phyloP scores from a whole-genome alignment of 1,140 invertebrate genomes.

The Drosophila sp. region DNA sequence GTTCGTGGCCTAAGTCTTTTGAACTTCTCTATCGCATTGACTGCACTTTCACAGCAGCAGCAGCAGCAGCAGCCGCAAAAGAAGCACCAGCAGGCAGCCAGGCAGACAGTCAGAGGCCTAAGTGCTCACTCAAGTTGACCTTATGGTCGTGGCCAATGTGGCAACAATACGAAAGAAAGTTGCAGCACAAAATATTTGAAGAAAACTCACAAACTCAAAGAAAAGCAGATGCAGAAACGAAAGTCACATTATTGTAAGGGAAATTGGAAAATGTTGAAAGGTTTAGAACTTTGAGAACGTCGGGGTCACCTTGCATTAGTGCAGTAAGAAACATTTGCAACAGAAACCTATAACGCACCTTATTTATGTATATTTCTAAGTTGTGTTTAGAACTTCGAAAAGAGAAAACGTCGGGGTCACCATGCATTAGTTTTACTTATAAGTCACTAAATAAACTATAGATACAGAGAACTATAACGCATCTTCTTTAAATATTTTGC shows the following conservation, averaged over 20 bases:
- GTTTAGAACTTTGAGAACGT: neutral
- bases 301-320: neutral
- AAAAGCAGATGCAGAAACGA: neutral
- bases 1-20: conserved; percentile 75
- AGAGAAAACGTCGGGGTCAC: no score
- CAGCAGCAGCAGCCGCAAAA: neutral
- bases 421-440: no score
- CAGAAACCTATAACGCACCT: no score
- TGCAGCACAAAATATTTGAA: conserved; percentile 5
- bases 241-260: neutral
- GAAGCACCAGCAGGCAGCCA: neutral
- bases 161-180: conserved; percentile 39
- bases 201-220: neutral
- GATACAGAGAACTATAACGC: no score
- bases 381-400: no score
- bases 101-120: neutral
- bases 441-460: no score
- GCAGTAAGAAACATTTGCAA: no score
- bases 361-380: no score
- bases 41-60: conserved; percentile 56
- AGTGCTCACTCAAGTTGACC: conserved; percentile 31
- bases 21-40: conserved; percentile 48
- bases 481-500: no score
- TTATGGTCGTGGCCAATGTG: conserved; percentile 22
- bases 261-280: neutral